Percentiles rank a stretch among this genome's conserved stretches.
phyloP scores from a whole-genome alignment of 2,888 invertebrate species.

The Limnephilus rhombicus region DNA sequence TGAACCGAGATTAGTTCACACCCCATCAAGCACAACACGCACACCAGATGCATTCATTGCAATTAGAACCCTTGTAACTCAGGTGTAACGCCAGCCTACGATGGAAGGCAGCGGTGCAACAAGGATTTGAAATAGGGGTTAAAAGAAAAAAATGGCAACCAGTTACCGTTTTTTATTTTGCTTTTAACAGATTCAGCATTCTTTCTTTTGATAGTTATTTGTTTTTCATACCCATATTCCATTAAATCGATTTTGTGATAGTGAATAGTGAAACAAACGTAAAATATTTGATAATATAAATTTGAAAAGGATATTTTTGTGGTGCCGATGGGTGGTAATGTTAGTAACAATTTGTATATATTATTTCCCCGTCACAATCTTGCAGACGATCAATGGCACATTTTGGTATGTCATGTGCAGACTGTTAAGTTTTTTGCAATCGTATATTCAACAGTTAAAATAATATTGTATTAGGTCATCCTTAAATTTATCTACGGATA shows the following conservation, averaged over 20 bases:
- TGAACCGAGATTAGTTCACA: too few relatives aligned
- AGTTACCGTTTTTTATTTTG: too few relatives aligned
- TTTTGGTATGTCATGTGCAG: background rate
- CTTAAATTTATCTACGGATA: background rate
- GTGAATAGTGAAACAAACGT: background rate
- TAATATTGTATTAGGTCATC: background rate
- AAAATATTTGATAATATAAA: background rate
- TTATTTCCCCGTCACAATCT: background rate
- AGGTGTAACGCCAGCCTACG: background rate
- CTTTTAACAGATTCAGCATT: too few relatives aligned
- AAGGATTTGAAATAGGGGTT: too few relatives aligned
- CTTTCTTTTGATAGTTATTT: too few relatives aligned
- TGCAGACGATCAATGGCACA: background rate
- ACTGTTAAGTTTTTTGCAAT: background rate
- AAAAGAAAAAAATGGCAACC: too few relatives aligned
- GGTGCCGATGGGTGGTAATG: background rate
- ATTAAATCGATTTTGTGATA: background rate
- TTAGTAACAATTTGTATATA: background rate
- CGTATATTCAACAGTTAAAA: background rate
- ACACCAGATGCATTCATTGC: conserved; percentile 11
- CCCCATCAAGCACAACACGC: background rate
- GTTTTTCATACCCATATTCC: background rate
- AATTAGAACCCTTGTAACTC: background rate
- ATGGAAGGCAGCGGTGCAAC: too few relatives aligned
- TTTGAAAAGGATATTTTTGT: too few relatives aligned